A percentile compares a stretch with the other conserved stretches of the same genome.
These are phyloP conservation scores for Octopus bimaculoides DNA, from an alignment of 1,140 invertebrate genomes.

Conservation along the genomic window DNA sequence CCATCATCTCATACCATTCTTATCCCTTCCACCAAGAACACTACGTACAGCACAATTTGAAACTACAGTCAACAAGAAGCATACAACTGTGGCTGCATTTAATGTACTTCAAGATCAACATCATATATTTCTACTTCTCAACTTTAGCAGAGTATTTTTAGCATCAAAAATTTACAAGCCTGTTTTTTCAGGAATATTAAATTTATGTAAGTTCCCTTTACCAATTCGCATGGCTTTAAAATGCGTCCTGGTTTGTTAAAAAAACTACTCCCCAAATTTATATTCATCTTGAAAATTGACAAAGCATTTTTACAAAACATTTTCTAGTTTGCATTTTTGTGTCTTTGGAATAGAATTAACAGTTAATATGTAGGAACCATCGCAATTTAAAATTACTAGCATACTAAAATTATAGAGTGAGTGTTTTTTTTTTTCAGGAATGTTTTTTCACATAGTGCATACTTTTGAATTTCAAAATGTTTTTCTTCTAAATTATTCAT, in stretches of 20 bases:
- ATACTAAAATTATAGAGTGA: no score
- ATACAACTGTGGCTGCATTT: background rate
- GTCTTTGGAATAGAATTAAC: no score
- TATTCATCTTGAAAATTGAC: no score
- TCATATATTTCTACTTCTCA: background rate
- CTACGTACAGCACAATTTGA: constrained; percentile 13
- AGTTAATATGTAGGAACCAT: no score
- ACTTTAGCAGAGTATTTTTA: background rate
- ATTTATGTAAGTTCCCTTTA: constrained; percentile 9
- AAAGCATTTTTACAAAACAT: no score
- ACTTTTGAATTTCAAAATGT: no score
- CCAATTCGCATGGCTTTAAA: constrained; percentile 9
- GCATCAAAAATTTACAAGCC: constrained; percentile 13
- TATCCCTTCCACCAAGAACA: background rate
- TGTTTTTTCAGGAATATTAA: background rate
- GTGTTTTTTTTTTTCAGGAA: no score
- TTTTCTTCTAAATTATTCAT: no score
- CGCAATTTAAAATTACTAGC: no score
- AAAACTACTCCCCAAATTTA: background rate
- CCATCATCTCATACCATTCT: constrained; percentile 10
- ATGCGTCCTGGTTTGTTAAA: constrained; percentile 1
- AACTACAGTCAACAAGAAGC: background rate
- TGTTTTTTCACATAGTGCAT: no score
- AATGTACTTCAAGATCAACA: background rate
- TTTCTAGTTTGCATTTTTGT: no score